Evolutionary conservation across 2,888 invertebrate genomes (phyloP), one percentile per base, ranked within the genome.

Genomic region (Willowsia nigromaculata): DNA sequence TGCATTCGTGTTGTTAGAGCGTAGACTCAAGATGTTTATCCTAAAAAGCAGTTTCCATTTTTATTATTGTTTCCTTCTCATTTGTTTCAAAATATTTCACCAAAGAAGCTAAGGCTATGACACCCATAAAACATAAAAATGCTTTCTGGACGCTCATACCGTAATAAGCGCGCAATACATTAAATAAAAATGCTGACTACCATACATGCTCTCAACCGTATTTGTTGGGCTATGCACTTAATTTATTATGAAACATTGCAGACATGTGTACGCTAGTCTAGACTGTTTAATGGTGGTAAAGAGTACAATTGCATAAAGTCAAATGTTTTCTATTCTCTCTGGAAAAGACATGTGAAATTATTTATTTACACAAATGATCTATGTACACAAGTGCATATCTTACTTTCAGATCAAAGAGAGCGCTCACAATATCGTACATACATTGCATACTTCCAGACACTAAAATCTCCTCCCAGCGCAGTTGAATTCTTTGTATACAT

Each of bases 51-150:
- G 18, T 68, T 40, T 68, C n/a, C 37, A 68, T 68, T 68, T 68
- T 68, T 43, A 43, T 50, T 68, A 68, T 68, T 68, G n/a, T 68
- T 68, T 68, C 68, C 68, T 40, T 37, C 40, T 68, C 65, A 68
- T 37, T 40, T 68, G 40, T 68, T 68, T 68, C 40, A 40, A 6
- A 1, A n/a, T 40, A 40, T 40, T 68, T 68, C 22, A 5, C 18
- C 40, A 68, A 9, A 22, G 9, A n/a, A 30, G n/a, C n/a, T 15
- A 15, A 33, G 65, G 65, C 3, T 25, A 65, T 33, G 33, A 37
- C 22, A 40, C 22, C 40, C 37, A 68, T 68, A 68, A 40, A 68
- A 68, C 1, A 40, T 22, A 33, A 65, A 62, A 27, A 3, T n/a
- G 22, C 27, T 22, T 37, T 68, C 22, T 22, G n/a, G 9, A 65